Base-by-base conservation (phyloP, 92 coral and sea anemone species). In the Palythoa grandis region DNA sequence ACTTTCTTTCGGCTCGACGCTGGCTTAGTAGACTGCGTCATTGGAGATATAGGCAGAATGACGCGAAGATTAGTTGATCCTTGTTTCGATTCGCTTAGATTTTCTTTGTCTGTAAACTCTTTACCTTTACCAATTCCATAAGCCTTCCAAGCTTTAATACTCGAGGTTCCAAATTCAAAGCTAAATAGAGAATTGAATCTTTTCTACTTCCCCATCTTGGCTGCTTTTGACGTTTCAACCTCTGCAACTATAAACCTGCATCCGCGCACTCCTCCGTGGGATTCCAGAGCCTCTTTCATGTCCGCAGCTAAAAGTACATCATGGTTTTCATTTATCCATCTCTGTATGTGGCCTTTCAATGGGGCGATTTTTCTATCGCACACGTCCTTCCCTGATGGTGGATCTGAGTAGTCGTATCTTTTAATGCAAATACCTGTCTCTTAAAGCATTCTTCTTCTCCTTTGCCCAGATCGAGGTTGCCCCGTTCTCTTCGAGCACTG, bases 401-500 rank as follows among this genome's bases (percentile, higher is more conserved):
- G 17, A 10, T 57, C 63, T 10, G 16, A 10, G 17, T 57, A 57
- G 63, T 57, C 63, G 16, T 57, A 57, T 13, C 63, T 57, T 13
- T 10, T 57, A 10, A 13, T 57, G 15, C 16, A 10, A 13, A 57
- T 13, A 2, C 63, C 63, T 10, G 63, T 57, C 63, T 29, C 72
- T 52, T 29, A 83, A 29, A 43, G 24, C 72, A 37, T 71, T 43
- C 53, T 82, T 82, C 2, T 53, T 56, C 69, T 82, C 74, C 53
- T 82, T 66, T 82, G 54, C 76, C 87, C 79, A 83, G 72, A 50
- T 25, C 1, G 23, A 83, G 72, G 57, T 15, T 19, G 87, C 79
- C 5, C 69, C 87, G 20, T 63, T 63, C 56, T 83, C 78, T 37
- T 83, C 87, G 56, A 83, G 87, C 19, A 25, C 54, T 9, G 19